Percentiles rank a stretch among this genome's conserved stretches.
Evolutionary conservation across 92 coral and sea anemone genomes (phyloP).

Genomic region (Paragorgia papillata): DNA sequence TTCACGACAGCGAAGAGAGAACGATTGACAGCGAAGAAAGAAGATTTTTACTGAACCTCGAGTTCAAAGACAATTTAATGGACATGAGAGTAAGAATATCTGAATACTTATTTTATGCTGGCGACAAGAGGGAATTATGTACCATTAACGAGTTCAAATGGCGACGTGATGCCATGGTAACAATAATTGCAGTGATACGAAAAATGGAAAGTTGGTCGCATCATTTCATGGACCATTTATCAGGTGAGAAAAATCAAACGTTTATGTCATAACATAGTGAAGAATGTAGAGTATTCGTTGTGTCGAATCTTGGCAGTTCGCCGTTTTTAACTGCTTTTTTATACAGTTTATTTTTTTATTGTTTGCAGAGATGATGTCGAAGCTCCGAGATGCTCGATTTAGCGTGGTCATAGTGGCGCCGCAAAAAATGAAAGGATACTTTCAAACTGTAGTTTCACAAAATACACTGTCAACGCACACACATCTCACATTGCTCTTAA

Average conservation of each 20-base stretch:
- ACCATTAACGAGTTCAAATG: conserved; percentile 6
- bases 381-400: conserved; percentile 12
- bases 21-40: not conserved
- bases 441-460: conserved; percentile 22
- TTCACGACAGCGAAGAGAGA: conserved; percentile 13
- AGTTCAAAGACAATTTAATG: conserved; percentile 29
- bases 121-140: not conserved
- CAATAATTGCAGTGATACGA: conserved; percentile 17
- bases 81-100: conserved; percentile 21
- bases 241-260: not conserved
- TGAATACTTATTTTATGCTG: conserved; percentile 28
- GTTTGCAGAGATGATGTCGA: conserved; percentile 14
- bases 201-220: conserved; percentile 26
- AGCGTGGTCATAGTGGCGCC: conserved; percentile 15
- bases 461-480: conserved; percentile 26
- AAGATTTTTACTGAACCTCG: conserved; percentile 29
- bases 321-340: too few species aligned
- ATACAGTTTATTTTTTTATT: too few species aligned
- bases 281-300: too few species aligned
- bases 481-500: conserved; percentile 1
- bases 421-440: conserved; percentile 1
- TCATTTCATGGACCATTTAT: conserved; percentile 27
- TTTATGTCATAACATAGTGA: not conserved
- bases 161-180: conserved; percentile 34
- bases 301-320: too few species aligned